phyloP scores from a whole-genome alignment of 2,888 invertebrate species.

The Drosophila bunnanda region DNA sequence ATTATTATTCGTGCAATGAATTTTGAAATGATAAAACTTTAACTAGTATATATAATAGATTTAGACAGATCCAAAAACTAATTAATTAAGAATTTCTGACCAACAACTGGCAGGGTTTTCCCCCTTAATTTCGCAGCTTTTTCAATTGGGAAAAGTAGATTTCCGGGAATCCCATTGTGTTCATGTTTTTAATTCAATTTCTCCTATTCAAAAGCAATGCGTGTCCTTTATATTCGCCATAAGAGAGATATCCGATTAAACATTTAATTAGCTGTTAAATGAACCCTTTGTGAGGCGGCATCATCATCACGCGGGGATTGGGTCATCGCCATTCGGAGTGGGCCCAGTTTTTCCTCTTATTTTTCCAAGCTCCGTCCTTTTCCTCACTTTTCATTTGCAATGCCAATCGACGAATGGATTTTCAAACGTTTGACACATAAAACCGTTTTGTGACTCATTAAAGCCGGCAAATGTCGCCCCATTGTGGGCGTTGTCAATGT shows the following conservation, averaged over 20 bases:
- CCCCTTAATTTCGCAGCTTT: not conserved
- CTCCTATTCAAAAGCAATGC: constrained; percentile 7
- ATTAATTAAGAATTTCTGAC: not conserved
- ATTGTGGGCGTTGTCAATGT: constrained; percentile 51
- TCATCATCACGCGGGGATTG: not conserved
- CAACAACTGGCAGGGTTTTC: not conserved
- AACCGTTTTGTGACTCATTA: constrained; percentile 73
- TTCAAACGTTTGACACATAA: constrained; percentile 69
- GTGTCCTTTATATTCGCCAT: constrained; percentile 37
- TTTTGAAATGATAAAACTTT: too few species aligned
- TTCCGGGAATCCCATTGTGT: constrained; percentile 9
- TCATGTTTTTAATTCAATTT: constrained; percentile 10
- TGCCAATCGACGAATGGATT: constrained; percentile 50
- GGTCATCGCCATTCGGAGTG: not conserved
- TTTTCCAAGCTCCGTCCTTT: constrained; percentile 1
- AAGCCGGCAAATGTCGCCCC: constrained; percentile 43
- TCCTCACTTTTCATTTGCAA: constrained; percentile 28
- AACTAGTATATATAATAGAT: too few species aligned
- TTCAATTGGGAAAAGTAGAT: constrained; percentile 1
- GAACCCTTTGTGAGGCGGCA: constrained; percentile 51
- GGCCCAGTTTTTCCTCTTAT: not conserved
- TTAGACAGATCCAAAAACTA: not conserved
- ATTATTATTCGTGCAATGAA: not conserved
- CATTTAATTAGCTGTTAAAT: constrained; percentile 70
- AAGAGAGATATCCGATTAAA: constrained; percentile 52